Evolutionary conservation across 2,888 invertebrate genomes (phyloP), one percentile per base, ranked within the genome.

Genomic region (Macroteleia sp.): DNA sequence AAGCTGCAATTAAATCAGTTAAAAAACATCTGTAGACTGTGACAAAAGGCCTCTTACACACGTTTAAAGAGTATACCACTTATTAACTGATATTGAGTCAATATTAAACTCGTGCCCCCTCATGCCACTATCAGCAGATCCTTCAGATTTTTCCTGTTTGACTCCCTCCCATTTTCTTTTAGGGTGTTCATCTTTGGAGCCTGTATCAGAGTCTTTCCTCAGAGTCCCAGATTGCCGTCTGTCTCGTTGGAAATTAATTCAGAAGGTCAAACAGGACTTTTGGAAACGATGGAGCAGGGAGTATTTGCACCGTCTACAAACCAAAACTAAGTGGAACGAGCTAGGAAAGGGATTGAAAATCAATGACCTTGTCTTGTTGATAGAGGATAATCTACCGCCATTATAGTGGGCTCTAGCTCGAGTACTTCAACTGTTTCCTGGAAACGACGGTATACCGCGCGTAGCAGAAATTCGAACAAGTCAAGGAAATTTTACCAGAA

Each of bases 301-400:
- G 1, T 46, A 46, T 30, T 20, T 57, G 8, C 28, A 57, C n/a
- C 42, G 42, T 14, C n/a, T 57, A 22, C 57, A 57, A 30, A 28
- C 17, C 16, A 12, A 42, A 16, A 17, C 17, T 25, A 57, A 42
- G 14, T 46, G 46, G 46, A 14, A 1, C 1, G n/a, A n/a, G n/a
- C n/a, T n/a, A n/a, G n/a, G n/a, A n/a, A n/a, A n/a, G n/a, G n/a
- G n/a, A n/a, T n/a, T n/a, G n/a, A 32, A 50, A 32, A 1, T 19
- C 1, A 14, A 16, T 19, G 16, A n/a, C 6, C 1, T 50, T 2
- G 50, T 50, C 10, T 19, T 50, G 2, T 12, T 50, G n/a, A 50
- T 46, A 14, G 46, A 42, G 1, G 32, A 50, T 2, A 50, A 50
- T 32, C 9, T 4, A 10, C 17, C 50, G 12, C 32, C 32, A 2